phyloP scores from a whole-genome alignment of 2,113 vertebrate species.

The Ovis aries region ARS-UI_Ramb_v3.0 NC_056073.1:16140501-16141000 shows the following conservation, averaged over 20 bases:
- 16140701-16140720: slow-evolving; percentile 2
- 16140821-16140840: not conserved
- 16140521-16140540: slow-evolving; percentile 21
- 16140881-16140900: not conserved
- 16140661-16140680: slow-evolving; percentile 11
- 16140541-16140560: not conserved
- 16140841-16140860: not conserved
- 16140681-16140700: not conserved
- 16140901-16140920: not conserved
- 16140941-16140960: not conserved
- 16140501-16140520: slow-evolving; percentile 58
- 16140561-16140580: not conserved
- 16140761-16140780: not conserved
- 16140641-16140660: not conserved
- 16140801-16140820: not conserved
- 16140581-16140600: not conserved
- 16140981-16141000: not conserved
- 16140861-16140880: not conserved
- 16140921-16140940: not conserved
- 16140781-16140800: not conserved
- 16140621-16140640: not conserved
- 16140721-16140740: not conserved
- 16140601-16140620: not conserved
- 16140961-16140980: not conserved
- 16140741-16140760: not conserved